Conservation (phyloP, 2,888 invertebrate genomes). For the Anoplius nigerrimus region DNA sequence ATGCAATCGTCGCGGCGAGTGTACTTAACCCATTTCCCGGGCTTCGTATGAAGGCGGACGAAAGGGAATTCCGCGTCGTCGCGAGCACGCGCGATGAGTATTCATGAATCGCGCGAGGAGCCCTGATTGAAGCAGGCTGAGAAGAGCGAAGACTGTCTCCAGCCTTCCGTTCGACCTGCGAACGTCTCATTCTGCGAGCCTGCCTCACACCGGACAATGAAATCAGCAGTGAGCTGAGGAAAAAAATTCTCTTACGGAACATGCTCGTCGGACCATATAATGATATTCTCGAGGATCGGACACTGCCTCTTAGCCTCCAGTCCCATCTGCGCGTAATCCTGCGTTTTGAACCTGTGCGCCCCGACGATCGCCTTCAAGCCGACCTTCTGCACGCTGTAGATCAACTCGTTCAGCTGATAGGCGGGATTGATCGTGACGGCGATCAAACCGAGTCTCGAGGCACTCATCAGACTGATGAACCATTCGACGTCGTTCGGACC, state of each 20-base stretch:
- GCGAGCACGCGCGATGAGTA: conserved; percentile 63
- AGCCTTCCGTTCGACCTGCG: too few species aligned
- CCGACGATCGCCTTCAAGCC: conserved; percentile 82
- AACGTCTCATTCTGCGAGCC: too few species aligned
- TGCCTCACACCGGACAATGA: too few species aligned
- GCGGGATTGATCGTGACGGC: conserved; percentile 87
- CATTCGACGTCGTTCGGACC: conserved; percentile 87
- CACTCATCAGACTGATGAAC: conserved; percentile 83
- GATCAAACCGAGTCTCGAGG: conserved; percentile 83
- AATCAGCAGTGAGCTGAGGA: too few species aligned
- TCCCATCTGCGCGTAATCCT: conserved; percentile 83
- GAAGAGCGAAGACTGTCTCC: too few species aligned
- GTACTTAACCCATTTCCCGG: conserved; percentile 47
- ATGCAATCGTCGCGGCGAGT: conserved; percentile 47
- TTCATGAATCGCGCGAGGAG: conserved; percentile 52
- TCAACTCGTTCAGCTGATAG: conserved; percentile 82
- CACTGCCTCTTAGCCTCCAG: conserved; percentile 73
- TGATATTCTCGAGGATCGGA: conserved; percentile 77
- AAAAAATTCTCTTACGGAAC: conserved; percentile 47
- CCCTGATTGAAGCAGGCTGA: too few species aligned
- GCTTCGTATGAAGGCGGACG: conserved; percentile 16
- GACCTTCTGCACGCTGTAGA: conserved; percentile 84
- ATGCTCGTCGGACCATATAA: conserved; percentile 61
- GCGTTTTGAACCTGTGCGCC: conserved; percentile 79
- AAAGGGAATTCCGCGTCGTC: conserved; percentile 27